Conservation (phyloP, 2,113 vertebrate genomes). For the Carassius gibelio region DNA sequence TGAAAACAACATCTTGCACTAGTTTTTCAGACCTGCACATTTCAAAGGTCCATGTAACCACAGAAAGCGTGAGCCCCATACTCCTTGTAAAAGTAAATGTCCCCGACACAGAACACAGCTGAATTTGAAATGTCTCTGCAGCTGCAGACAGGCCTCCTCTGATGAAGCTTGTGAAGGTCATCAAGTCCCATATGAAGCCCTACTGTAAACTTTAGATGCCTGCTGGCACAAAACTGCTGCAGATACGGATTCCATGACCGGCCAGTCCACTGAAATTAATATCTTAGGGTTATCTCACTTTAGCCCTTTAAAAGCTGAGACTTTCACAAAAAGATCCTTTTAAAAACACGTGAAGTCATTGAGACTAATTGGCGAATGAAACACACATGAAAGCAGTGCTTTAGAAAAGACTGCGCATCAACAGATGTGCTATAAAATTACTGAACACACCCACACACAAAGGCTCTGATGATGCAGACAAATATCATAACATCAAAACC, state of each 20-base stretch:
- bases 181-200: constrained; percentile 42
- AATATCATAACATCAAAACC: constrained; percentile 32
- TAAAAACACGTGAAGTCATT: not conserved
- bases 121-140: constrained; percentile 44
- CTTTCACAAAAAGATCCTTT: constrained; percentile 24
- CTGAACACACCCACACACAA: constrained; percentile 37
- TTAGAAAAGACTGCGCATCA: not conserved
- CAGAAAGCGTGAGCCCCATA: constrained; percentile 38
- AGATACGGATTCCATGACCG: constrained; percentile 25
- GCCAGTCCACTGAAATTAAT: constrained; percentile 32
- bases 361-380: constrained; percentile 3
- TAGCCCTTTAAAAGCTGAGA: constrained; percentile 31
- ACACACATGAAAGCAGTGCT: not conserved
- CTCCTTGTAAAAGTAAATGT: constrained; percentile 41
- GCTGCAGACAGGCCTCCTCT: constrained; percentile 35
- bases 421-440: constrained; percentile 38
- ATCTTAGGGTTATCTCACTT: constrained; percentile 45
- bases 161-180: constrained; percentile 47
- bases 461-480: not conserved
- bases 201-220: constrained; percentile 53
- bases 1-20: constrained; percentile 5
- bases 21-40: constrained; percentile 14
- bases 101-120: constrained; percentile 49
- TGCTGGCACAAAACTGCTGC: constrained; percentile 44
- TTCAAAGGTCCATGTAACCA: constrained; percentile 47